Conservation (phyloP, 2,113 vertebrate genomes). For the Tiliqua scincoides region DNA sequence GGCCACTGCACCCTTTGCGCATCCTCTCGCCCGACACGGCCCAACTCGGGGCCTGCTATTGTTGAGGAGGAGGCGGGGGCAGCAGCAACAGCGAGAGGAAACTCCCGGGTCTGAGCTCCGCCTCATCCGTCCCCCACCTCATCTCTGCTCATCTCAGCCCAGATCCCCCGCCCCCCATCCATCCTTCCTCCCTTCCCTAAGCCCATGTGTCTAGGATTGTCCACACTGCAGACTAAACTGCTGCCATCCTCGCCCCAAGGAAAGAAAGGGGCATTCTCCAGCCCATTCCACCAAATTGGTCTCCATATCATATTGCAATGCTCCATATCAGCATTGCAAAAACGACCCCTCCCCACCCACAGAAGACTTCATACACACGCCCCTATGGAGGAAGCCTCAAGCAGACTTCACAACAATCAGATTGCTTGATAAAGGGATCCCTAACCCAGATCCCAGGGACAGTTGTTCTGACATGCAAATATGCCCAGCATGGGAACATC, state of each 20-base stretch:
- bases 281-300: neutral
- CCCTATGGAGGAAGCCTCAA: neutral
- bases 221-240: neutral
- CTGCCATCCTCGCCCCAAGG: neutral
- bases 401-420: neutral
- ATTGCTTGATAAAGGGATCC: neutral
- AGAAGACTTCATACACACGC: neutral
- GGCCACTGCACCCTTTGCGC: neutral
- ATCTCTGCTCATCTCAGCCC: conserved; percentile 31
- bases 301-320: too few relatives aligned
- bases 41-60: conserved; percentile 58
- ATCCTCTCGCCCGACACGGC: conserved; percentile 30
- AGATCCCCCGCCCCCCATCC: conserved; percentile 25
- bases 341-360: too few relatives aligned
- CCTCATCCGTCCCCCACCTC: conserved; percentile 45
- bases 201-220: neutral
- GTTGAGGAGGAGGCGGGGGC: conserved; percentile 47
- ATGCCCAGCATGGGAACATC: neutral
- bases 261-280: too few relatives aligned
- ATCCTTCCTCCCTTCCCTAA: neutral
- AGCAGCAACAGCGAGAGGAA: conserved; percentile 10
- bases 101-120: conserved; percentile 41
- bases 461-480: neutral
- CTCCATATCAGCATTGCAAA: too few relatives aligned
- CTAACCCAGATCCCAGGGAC: neutral